Evolutionary conservation across 2,113 vertebrate species (phyloP).

Genomic region (Planiliza haematocheilus): DNA sequence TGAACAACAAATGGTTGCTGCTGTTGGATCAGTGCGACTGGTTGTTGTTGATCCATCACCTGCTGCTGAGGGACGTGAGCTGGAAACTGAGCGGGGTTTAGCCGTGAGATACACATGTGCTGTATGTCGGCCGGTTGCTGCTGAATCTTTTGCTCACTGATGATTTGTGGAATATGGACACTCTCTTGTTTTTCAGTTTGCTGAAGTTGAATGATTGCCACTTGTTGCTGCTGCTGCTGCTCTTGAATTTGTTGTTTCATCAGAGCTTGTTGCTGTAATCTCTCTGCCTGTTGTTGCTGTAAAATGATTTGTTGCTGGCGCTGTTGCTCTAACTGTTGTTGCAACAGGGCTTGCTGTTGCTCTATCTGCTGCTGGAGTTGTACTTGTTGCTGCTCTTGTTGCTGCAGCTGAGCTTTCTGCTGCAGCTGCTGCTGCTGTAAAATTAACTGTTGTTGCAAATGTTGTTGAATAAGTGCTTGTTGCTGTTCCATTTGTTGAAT

Average conservation of each 20-base stretch:
- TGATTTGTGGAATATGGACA: slow-evolving; percentile 47
- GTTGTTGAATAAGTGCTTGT: slow-evolving; percentile 65
- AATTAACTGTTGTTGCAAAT: slow-evolving; percentile 70
- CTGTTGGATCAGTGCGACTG: slow-evolving; percentile 66
- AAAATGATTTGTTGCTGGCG: slow-evolving; percentile 74
- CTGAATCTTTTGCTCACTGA: slow-evolving; percentile 69
- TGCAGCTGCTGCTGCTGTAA: slow-evolving; percentile 71
- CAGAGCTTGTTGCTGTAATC: slow-evolving; percentile 65
- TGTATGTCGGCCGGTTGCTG: slow-evolving; percentile 62
- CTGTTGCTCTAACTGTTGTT: slow-evolving; percentile 76
- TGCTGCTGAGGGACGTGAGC: slow-evolving; percentile 64
- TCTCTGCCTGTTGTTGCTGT: slow-evolving; percentile 67
- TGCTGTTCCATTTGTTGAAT: slow-evolving; percentile 73
- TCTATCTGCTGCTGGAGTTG: slow-evolving; percentile 70
- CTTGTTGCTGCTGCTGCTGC: slow-evolving; percentile 70
- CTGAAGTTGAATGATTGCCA: slow-evolving; percentile 64
- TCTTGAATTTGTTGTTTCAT: slow-evolving; percentile 74
- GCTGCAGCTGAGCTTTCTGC: slow-evolving; percentile 67
- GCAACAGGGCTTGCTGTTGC: slow-evolving; percentile 69
- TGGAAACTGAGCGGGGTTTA: slow-evolving; percentile 50
- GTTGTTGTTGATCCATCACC: slow-evolving; percentile 68
- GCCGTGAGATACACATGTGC: slow-evolving; percentile 49
- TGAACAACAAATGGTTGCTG: slow-evolving; percentile 67
- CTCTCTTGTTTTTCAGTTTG: slow-evolving; percentile 65
- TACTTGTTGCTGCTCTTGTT: slow-evolving; percentile 69